phyloP scores from a whole-genome alignment of 2,797 vertebrate species.

The Darevskia nairensis region DNA sequence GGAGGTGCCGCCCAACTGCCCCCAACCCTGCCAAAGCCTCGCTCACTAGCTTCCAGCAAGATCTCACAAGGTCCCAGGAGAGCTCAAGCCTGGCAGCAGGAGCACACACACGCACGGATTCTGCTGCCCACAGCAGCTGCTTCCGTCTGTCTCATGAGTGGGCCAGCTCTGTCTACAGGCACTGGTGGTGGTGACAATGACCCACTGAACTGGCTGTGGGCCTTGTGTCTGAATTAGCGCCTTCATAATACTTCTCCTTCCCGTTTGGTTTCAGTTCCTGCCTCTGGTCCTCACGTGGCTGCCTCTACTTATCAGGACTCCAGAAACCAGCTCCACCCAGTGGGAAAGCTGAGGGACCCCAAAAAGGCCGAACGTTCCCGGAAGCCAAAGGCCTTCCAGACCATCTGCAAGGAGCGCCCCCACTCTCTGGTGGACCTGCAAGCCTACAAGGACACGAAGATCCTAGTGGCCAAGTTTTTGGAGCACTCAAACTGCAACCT shows the following conservation, averaged over 20 bases:
- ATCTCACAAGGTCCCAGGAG: too few relatives aligned
- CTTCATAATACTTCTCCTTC: not conserved
- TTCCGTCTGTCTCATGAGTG: too few relatives aligned
- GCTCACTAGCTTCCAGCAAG: too few relatives aligned
- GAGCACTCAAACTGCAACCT: slow-evolving; percentile 92
- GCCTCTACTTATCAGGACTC: slow-evolving; percentile 71
- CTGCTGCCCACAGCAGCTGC: too few relatives aligned
- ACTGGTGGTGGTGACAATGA: not conserved
- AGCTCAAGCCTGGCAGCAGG: too few relatives aligned
- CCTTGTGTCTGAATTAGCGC: not conserved
- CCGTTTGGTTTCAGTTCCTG: slow-evolving; percentile 70
- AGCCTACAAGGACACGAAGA: slow-evolving; percentile 93
- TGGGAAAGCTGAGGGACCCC: slow-evolving; percentile 79
- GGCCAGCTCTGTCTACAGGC: too few relatives aligned
- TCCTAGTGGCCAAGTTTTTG: slow-evolving; percentile 95
- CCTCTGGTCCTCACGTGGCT: slow-evolving; percentile 67
- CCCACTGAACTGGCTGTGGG: not conserved
- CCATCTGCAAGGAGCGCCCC: slow-evolving; percentile 81
- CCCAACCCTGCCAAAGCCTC: too few relatives aligned
- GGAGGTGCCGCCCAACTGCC: too few relatives aligned
- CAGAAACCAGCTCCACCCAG: slow-evolving; percentile 60
- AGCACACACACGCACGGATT: too few relatives aligned
- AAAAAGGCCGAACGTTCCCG: slow-evolving; percentile 78
- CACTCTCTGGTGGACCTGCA: slow-evolving; percentile 91
- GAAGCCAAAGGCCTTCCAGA: slow-evolving; percentile 80